A percentile compares a stretch with the other conserved stretches of the same genome.
These are phyloP conservation scores for Catalaphyllia jardinei DNA, from an alignment of 64 coral and sea anemone genomes.

Conservation along the genomic window DNA sequence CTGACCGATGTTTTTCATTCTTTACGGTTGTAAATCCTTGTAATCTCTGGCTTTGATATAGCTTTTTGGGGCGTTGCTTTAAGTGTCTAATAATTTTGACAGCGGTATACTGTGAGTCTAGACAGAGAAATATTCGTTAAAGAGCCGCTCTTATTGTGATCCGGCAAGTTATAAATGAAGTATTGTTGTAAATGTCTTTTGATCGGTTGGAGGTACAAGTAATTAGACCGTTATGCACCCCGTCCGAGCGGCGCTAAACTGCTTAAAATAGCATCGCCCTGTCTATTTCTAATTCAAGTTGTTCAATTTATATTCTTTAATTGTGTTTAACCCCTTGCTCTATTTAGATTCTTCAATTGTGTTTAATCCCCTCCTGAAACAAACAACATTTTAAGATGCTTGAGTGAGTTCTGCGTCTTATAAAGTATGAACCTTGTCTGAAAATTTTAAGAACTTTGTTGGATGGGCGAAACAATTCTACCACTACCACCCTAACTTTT, in stretches of 20 bases:
- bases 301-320: background rate
- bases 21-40: constrained; percentile 9
- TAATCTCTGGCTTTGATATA: constrained; percentile 28
- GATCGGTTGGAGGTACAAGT: constrained; percentile 18
- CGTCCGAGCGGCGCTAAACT: background rate
- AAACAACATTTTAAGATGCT: background rate
- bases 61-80: background rate
- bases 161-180: background rate
- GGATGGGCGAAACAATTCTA: background rate
- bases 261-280: constrained; percentile 2
- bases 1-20: background rate
- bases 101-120: constrained; percentile 13
- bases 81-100: constrained; percentile 2
- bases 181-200: constrained; percentile 6
- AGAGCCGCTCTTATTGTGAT: constrained; percentile 1
- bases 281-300: constrained; percentile 4
- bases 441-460: background rate
- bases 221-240: background rate
- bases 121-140: background rate
- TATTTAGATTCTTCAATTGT: background rate
- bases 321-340: background rate
- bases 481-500: background rate
- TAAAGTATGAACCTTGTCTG: background rate
- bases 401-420: background rate
- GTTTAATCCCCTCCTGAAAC: background rate